A percentile compares a stretch with the other conserved stretches of the same genome.
These are phyloP conservation scores for Siniperca obscura DNA, from an alignment of 2,797 vertebrate species.

Conservation along the genomic window DNA sequence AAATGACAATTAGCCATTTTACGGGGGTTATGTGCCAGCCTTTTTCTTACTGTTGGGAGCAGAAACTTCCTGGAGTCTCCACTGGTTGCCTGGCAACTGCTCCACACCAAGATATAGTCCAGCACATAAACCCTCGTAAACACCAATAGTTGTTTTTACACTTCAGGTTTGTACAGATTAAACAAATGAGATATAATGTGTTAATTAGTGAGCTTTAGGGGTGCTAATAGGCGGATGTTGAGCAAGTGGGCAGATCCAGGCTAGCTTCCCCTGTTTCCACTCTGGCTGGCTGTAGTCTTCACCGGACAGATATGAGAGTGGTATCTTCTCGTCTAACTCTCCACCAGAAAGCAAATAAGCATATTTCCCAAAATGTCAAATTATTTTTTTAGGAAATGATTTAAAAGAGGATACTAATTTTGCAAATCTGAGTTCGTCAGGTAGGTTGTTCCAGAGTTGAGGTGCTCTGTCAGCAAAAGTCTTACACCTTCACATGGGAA, in stretches of 20 bases:
- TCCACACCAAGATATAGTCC: too few relatives aligned
- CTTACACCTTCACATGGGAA: neutral
- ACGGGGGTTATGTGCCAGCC: too few relatives aligned
- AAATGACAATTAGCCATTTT: neutral
- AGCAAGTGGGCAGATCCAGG: too few relatives aligned
- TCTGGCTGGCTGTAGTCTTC: too few relatives aligned
- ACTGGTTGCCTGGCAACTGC: too few relatives aligned
- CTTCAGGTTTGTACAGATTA: too few relatives aligned
- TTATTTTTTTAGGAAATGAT: neutral
- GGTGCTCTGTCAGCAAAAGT: neutral
- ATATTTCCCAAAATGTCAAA: conserved; percentile 7
- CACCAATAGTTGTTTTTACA: too few relatives aligned
- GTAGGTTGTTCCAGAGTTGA: neutral
- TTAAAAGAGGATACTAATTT: neutral
- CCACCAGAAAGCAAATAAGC: neutral
- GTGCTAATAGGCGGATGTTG: neutral
- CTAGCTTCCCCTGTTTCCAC: too few relatives aligned
- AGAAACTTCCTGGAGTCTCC: too few relatives aligned
- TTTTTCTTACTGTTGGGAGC: neutral
- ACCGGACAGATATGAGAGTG: neutral
- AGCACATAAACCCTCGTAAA: too few relatives aligned
- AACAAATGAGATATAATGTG: neutral
- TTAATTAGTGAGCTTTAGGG: neutral
- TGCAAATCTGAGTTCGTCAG: neutral
- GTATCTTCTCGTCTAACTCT: neutral